phyloP scores from a whole-genome alignment of 2,113 vertebrate genomes.

The Tyto alba region DNA sequence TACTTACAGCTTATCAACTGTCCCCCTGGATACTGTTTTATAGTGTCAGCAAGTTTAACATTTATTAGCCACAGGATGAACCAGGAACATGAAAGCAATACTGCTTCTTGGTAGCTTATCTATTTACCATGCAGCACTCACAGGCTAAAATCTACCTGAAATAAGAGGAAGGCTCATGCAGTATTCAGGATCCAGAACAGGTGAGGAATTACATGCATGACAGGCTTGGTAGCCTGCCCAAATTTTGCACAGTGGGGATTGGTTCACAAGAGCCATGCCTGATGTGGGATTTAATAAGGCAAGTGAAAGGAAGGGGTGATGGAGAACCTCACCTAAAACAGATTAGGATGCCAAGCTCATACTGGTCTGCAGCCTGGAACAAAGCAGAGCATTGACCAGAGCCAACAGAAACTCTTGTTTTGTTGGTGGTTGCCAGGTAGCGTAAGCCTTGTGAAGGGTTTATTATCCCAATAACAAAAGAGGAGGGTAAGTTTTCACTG shows the following conservation, averaged over 20 bases:
- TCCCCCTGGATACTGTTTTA: neutral
- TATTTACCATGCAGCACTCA: neutral
- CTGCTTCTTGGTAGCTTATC: neutral
- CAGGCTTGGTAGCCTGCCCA: neutral
- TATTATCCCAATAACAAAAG: conserved; percentile 20
- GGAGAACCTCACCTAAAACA: neutral
- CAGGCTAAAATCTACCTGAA: neutral
- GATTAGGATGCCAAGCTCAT: conserved; percentile 43
- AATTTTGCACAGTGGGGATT: neutral
- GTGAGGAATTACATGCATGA: neutral
- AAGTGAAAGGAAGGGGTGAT: neutral
- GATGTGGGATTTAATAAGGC: conserved; percentile 10
- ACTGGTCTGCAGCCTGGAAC: neutral
- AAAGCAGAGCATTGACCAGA: conserved; percentile 23
- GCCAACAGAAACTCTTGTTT: conserved; percentile 37
- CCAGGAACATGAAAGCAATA: neutral
- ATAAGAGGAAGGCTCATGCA: neutral
- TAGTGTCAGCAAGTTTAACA: neutral
- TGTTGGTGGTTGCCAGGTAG: conserved; percentile 48
- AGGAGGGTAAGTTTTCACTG: conserved; percentile 26
- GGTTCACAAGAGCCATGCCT: neutral
- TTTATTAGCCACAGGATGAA: neutral
- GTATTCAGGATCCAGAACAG: neutral
- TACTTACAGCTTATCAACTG: neutral
- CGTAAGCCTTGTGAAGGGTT: neutral